Percentiles rank a stretch among this genome's conserved stretches.
phyloP scores from a whole-genome alignment of 2,888 invertebrate genomes.

The Luperina nickerlii region DNA sequence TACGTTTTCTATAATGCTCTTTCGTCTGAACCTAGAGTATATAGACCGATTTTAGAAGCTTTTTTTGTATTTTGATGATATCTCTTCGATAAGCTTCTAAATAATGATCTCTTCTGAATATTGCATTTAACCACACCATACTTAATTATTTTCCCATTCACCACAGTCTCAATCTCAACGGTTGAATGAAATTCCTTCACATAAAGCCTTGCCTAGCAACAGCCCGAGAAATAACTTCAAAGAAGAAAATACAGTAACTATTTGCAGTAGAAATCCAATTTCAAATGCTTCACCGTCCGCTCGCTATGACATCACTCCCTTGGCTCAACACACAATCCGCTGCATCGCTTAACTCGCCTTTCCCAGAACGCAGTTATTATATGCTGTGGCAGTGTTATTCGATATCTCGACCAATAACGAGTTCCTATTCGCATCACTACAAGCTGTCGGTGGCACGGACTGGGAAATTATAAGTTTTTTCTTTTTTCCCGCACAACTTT shows the following conservation, averaged over 20 bases:
- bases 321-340: slow-evolving; percentile 45
- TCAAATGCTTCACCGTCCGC: slow-evolving; percentile 50
- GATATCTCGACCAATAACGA: slow-evolving; percentile 66
- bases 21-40: neutral
- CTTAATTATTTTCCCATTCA: neutral
- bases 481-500: slow-evolving; percentile 39
- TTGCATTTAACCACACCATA: neutral
- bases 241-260: slow-evolving; percentile 50
- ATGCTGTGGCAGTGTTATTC: slow-evolving; percentile 59
- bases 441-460: slow-evolving; percentile 57
- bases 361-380: slow-evolving; percentile 57
- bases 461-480: slow-evolving; percentile 61
- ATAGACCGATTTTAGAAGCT: neutral
- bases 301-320: slow-evolving; percentile 48
- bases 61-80: neutral
- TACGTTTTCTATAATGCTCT: slow-evolving; percentile 6
- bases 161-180: neutral
- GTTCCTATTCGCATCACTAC: slow-evolving; percentile 64
- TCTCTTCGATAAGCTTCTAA: neutral
- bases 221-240: slow-evolving; percentile 20
- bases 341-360: slow-evolving; percentile 51
- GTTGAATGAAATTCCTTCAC: slow-evolving; percentile 5
- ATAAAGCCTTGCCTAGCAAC: slow-evolving; percentile 22
- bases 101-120: neutral
- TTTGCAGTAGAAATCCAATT: slow-evolving; percentile 57